These are phyloP conservation scores for Trididemnum miniatum DNA, from an alignment of 23 tunicate species.

Conservation along the genomic window DNA sequence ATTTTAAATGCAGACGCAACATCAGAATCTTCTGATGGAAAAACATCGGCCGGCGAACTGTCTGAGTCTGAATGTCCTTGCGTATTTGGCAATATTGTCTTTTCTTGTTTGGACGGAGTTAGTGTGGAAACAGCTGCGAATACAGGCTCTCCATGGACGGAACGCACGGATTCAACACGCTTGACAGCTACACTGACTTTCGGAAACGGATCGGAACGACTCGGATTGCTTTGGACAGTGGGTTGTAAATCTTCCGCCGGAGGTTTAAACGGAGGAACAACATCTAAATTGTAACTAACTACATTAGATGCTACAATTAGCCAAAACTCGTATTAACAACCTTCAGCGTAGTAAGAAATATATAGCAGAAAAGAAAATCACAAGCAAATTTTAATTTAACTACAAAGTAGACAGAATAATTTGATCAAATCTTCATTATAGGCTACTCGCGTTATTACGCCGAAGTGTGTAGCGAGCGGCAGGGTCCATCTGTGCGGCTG, in stretches of 20 bases:
- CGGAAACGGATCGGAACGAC: neutral
- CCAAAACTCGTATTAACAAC: too few species aligned
- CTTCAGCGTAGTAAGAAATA: too few species aligned
- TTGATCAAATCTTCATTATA: too few species aligned
- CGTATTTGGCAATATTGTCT: neutral
- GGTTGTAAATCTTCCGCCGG: neutral
- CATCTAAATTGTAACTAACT: too few species aligned
- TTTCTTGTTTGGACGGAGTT: neutral
- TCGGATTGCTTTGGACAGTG: neutral
- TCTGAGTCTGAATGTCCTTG: neutral
- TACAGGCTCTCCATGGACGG: constrained; percentile 49
- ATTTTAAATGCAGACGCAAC: too few species aligned
- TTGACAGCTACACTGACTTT: constrained; percentile 26
- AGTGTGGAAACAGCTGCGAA: constrained; percentile 55
- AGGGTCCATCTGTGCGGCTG: too few species aligned
- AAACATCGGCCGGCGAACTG: neutral
- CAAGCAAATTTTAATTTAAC: too few species aligned
- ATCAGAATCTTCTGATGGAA: neutral
- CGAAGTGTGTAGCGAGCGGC: too few species aligned
- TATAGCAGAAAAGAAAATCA: too few species aligned
- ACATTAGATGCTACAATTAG: too few species aligned
- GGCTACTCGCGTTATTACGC: too few species aligned
- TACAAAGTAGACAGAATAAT: too few species aligned
- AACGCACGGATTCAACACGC: constrained; percentile 55
- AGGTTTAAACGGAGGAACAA: constrained; percentile 8